A percentile compares a stretch with the other conserved stretches of the same genome.
phyloP scores from a whole-genome alignment of 1,140 invertebrate species.

The Drosophila asahinai region DNA sequence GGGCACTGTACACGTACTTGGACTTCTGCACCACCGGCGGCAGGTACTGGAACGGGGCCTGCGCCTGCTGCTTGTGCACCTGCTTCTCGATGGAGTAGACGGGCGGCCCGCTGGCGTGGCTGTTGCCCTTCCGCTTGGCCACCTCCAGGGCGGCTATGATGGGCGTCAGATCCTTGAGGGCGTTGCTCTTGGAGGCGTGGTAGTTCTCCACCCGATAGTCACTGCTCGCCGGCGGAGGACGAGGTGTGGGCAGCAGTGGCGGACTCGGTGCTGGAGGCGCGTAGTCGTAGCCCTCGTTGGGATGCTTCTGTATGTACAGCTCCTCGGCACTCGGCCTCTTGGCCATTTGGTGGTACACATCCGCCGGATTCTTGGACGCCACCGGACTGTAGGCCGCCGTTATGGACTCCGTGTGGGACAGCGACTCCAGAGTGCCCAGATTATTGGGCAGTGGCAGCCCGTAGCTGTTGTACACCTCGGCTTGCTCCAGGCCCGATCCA shows the following conservation, averaged over 20 bases:
- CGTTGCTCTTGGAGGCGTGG: slow-evolving; percentile 69
- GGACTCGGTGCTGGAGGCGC: slow-evolving; percentile 25
- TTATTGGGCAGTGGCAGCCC: slow-evolving; percentile 72
- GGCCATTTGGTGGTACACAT: slow-evolving; percentile 81
- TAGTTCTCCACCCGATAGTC: slow-evolving; percentile 74
- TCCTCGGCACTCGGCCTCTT: slow-evolving; percentile 73
- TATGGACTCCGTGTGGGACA: slow-evolving; percentile 82
- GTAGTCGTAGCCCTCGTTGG: slow-evolving; percentile 81
- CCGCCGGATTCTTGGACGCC: slow-evolving; percentile 50
- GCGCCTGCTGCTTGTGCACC: slow-evolving; percentile 69
- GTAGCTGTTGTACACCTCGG: slow-evolving; percentile 65
- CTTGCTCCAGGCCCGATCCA: slow-evolving; percentile 49
- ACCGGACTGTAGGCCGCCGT: slow-evolving; percentile 71
- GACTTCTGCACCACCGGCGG: slow-evolving; percentile 78
- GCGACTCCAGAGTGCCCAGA: slow-evolving; percentile 75
- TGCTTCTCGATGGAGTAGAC: slow-evolving; percentile 79
- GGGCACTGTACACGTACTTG: slow-evolving; percentile 71
- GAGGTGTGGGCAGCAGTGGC: slow-evolving; percentile 7
- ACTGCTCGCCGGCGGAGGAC: slow-evolving; percentile 8
- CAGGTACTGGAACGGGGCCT: slow-evolving; percentile 62
- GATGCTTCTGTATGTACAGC: slow-evolving; percentile 77
- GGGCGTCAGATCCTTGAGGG: slow-evolving; percentile 73
- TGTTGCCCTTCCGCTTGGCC: slow-evolving; percentile 64
- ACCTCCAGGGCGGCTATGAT: slow-evolving; percentile 82
- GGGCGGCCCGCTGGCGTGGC: slow-evolving; percentile 29